phyloP scores from a whole-genome alignment of 2,888 invertebrate genomes.

The Pollenia griseotomentosa region DNA sequence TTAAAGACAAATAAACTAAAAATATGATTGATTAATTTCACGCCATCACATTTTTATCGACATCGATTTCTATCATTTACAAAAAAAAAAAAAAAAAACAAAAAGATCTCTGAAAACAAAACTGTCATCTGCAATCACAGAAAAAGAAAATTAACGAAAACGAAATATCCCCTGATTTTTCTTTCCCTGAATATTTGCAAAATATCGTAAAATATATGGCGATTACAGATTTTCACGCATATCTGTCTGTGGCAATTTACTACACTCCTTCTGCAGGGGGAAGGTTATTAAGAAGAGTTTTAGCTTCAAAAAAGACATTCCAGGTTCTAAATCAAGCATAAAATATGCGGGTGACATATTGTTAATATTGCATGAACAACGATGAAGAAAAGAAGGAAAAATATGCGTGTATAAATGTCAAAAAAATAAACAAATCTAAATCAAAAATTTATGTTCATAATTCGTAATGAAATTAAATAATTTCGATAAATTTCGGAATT shows the following conservation, averaged over 20 bases:
- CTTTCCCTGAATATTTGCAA: constrained; percentile 29
- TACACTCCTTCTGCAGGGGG: constrained; percentile 25
- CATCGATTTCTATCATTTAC: constrained; percentile 43
- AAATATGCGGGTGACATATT: constrained; percentile 72
- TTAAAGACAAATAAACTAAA: constrained; percentile 23
- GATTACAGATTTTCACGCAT: constrained; percentile 56
- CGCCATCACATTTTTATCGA: constrained; percentile 53
- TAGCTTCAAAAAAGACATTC: constrained; percentile 15
- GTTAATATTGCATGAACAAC: constrained; percentile 64
- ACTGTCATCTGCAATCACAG: constrained; percentile 37
- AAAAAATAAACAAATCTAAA: constrained; percentile 7
- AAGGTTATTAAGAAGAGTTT: constrained; percentile 17
- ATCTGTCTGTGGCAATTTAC: constrained; percentile 43
- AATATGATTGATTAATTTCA: constrained; percentile 70
- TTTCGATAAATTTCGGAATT: no score
- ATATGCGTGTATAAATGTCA: constrained; percentile 33
- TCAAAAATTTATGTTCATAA: no score
- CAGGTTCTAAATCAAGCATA: constrained; percentile 64
- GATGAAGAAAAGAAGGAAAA: neutral
- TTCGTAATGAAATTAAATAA: no score
- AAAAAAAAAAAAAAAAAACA: neutral
- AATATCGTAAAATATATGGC: constrained; percentile 36
- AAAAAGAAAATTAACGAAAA: neutral
- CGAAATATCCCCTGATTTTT: constrained; percentile 16
- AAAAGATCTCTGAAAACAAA: neutral